Evolutionary conservation across 2,888 invertebrate species (phyloP), one percentile per base, ranked within the genome.

Genomic region (Xylocampa areola): DNA sequence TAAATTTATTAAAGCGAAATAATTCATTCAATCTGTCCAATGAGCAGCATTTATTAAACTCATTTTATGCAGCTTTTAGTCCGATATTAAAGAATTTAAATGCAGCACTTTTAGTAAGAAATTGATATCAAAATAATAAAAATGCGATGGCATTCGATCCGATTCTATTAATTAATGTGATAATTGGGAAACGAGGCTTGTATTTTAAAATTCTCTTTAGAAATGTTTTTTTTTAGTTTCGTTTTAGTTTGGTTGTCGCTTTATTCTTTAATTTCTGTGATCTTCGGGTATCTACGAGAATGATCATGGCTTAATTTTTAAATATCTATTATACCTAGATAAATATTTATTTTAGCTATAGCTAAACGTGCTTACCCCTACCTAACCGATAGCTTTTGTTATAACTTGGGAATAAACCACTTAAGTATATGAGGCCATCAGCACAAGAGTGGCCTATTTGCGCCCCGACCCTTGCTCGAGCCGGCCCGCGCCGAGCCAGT

Each of bases 21-120:
- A 60, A 66, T 16, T 41, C 49, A 62, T 40, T 47, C 33, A 50
- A 37, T 55, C 25, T 6, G 35, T 29, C 23, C n/a, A 35, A 13
- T 35, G 37, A 50, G 29, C 5, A 5, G 2, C 16, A 13, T 5
- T 30, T 44, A 48, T 40, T 40, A 48, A 40, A 35, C 30, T 25
- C 41, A 8, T 35, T 50, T 41, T 25, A 37, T 47, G 11, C 45
- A 67, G 30, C n/a, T 43, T 50, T 43, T 11, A 33, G 10, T 16
- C 14, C n/a, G 30, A 36, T 66, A 66, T 68, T 40, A 40, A 62
- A 33, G 23, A 48, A 62, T 68, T 48, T 44, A 13, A 57, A 62
- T 48, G 6, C 36, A 10, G 41, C 23, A 41, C 44, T 52, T 48
- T 14, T 14, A 52, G 7, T 40, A 3, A 5, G 27, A 44, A 48